Conservation (phyloP, 2,888 invertebrate species). For the Poecilobothrus nobilitatus region DNA sequence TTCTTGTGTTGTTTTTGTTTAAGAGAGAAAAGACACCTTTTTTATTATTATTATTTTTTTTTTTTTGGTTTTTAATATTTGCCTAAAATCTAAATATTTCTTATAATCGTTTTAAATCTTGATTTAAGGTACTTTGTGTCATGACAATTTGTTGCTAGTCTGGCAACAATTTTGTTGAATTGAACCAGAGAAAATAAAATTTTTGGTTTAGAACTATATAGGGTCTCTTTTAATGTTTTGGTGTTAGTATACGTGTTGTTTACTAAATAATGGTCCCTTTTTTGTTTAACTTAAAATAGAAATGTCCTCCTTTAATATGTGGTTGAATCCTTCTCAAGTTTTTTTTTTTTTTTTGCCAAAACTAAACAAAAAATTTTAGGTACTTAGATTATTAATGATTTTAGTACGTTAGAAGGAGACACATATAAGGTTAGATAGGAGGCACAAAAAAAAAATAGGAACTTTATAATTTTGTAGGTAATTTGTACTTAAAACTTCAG, state of each 20-base stretch:
- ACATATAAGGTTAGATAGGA: no score
- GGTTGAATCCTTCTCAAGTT: not conserved
- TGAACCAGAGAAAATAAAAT: not conserved
- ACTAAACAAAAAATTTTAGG: not conserved
- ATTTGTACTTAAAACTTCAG: not conserved
- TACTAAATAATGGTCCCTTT: not conserved
- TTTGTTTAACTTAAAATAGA: not conserved
- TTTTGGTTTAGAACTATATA: not conserved
- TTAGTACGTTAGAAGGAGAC: not conserved
- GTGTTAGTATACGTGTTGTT: no score
- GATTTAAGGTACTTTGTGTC: not conserved
- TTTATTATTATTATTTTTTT: no score
- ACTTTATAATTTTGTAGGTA: not conserved
- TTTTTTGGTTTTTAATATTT: not conserved
- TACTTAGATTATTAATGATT: not conserved
- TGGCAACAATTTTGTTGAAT: not conserved
- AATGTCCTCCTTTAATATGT: not conserved
- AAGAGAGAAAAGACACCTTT: no score
- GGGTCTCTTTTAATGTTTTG: not conserved
- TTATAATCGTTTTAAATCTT: not conserved
- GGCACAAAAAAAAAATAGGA: not conserved
- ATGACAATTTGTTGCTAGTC: not conserved
- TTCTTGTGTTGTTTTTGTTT: no score
- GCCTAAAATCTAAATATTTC: not conserved
- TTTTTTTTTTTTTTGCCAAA: not conserved